Base-by-base conservation (phyloP, 30 jellyfish, hydroid and myxozoan genomes). In the Euphysa ruthae region DNA sequence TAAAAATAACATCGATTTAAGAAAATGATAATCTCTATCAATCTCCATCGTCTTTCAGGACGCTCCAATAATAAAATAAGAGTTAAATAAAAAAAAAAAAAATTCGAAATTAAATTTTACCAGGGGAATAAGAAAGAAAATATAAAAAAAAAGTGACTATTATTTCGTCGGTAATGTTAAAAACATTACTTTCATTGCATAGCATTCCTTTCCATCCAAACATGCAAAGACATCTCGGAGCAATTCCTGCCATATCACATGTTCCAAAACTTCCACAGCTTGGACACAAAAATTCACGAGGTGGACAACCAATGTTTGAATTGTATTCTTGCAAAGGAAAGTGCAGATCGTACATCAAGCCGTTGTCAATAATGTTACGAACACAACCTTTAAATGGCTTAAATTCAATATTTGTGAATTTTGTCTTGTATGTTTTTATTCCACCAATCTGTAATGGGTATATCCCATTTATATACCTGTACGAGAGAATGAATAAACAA, bases 371-470 rank as follows among this genome's bases (percentile, higher is more conserved):
- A 24, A 90, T 82, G 25, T 81, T 81, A 15, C 98, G 74, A 18
- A 90, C 58, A 62, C 98, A 90, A 27, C 95, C 98, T 24, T 43
- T 74, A 46, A 90, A 90, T 3, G 98, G 77, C 1, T 30, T 32
- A 32, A 68, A 68, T 20, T 25, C 32, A 58, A 43, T 20, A 55
- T 27, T 0, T 21, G 30, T 30, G 43, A 66, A 79, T 4, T 43
- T 61, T 21, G 49, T 35, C 52, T 58, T 49, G 34, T 80, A 70
- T 82, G 66, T 42, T 61, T 82, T 81, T 12, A 82, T 63, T 18
- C 95, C 95, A 43, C 98, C 98, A 33, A 90, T 82, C 54, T 90
- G 98, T 1, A 90, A 82, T 0, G 98, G 98, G 61, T 90, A 82
- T 55, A 90, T 61, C 5, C 98, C 98, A 49, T 90, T 90, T 79